Base-by-base conservation (phyloP, 2,797 vertebrate species). In the Acanthopagrus latus region DNA sequence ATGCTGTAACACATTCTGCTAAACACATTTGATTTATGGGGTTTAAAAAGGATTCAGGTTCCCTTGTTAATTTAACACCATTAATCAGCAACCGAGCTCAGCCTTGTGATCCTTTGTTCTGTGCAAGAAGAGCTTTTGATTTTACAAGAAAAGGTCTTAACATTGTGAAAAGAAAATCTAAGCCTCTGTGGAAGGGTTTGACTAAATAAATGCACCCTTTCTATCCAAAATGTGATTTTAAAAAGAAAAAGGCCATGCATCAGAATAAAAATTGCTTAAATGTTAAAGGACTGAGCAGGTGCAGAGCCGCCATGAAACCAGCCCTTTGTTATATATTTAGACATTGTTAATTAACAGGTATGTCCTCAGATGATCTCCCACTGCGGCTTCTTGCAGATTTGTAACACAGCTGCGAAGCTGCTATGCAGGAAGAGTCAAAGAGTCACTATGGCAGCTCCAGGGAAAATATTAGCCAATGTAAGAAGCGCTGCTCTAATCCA, bases 291-390 rank as follows among this genome's bases (percentile, higher is more conserved):
- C 12, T 44, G 43, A 44, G 43, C 4, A 41, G 10, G 48, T 47
- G 21, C 21, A 29, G 18, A 66, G 41, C 21, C 17, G 13, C 18
- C 29, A 10, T 0, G 2, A 72, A 41, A 25, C 44, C n/a, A 46
- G 21, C 5, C 21, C 29, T 47, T 17, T 16, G 8, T 58, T 64
- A 7, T 50, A 64, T 65, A 59, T 74, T 25, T 56, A 62, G 11
- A 71, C 20, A 25, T 9, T 23, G 25, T 69, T 43, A 66, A 73
- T 79, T 58, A 67, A 70, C 33, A 60, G 12, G 18, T 23, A 43
- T 10, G 55, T 23, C 20, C n/a, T 44, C 7, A 4, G 12, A 29
- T 23, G 18, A 25, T 46, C 62, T 23, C 16, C 56, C 9, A 10
- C 11, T n/a, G 69, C 7, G 3, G 7, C 14, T 54, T 43, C 43